Base-by-base conservation (phyloP, 2,797 vertebrate species). In the Staurois parvus region DNA sequence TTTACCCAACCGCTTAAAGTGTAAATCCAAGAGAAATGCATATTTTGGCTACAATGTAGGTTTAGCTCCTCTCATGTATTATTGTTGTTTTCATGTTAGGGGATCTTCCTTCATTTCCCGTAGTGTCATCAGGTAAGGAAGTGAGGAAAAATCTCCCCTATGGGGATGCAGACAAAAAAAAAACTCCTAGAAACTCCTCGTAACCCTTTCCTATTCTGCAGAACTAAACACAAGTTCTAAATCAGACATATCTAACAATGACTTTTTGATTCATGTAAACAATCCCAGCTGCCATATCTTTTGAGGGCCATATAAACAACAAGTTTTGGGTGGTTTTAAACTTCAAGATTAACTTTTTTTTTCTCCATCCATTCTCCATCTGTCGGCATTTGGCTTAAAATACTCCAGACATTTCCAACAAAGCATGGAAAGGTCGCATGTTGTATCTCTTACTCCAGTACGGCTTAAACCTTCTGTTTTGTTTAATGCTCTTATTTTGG, bases 381-480 rank as follows among this genome's bases (percentile, higher is more conserved):
- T 88, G 84, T 88, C 72, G 62, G 17, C 52, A 67, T 83, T 89
- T 85, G 40, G 77, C 85, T 84, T 88, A 85, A 85, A 85, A 19
- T 42, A 0, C 40, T 4, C 75, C 77, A 88, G 77, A 15, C 68
- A 64, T 89, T 90, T 90, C 78, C 81, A 68, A 81, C 84, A 77
- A 84, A 29, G 37, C 28, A 37, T 2, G 4, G 70, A 72, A 88
- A 84, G 85, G 86, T 85, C 0, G 4, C 56, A 42, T 42, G 84
- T 90, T 87, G 34, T 86, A 90, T 84, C 19, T 88, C 83, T 88
- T 85, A 52, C 67, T 81, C 28, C 26, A 85, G 76, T 64, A 0
- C 78, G 88, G 84, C 88, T n/a, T 91, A 87, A 87, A 78, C 85
- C 77, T 89, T 82, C 89, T 89, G 87, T 17, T 88, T 84, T 89